phyloP scores from a whole-genome alignment of 2,113 vertebrate species.

The Ciconia maguari region DNA sequence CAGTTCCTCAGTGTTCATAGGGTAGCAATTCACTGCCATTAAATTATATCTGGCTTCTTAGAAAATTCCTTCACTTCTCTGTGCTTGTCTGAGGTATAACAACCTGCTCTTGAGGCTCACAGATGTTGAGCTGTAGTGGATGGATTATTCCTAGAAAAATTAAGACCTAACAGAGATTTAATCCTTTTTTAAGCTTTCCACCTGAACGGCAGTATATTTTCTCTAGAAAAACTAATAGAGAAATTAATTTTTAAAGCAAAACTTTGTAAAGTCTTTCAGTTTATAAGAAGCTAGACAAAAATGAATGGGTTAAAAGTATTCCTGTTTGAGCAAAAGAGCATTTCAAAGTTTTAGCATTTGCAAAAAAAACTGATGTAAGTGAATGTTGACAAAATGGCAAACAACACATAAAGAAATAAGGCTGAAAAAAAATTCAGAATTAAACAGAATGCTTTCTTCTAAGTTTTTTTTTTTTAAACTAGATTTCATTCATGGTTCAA shows the following conservation, averaged over 20 bases:
- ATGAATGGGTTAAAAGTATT: neutral
- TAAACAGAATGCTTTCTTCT: neutral
- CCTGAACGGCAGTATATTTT: neutral
- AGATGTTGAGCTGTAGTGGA: neutral
- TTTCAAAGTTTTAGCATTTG: neutral
- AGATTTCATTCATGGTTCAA: neutral
- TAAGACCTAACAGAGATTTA: neutral
- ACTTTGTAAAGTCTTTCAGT: neutral
- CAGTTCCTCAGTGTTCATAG: constrained; percentile 12
- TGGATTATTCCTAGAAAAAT: constrained; percentile 18
- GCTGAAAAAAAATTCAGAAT: neutral
- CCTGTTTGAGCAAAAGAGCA: neutral
- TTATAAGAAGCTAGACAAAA: neutral
- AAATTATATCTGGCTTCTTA: constrained; percentile 25
- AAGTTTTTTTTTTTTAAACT: neutral
- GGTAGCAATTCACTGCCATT: neutral
- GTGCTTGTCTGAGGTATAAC: neutral
- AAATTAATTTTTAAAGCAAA: constrained; percentile 16
- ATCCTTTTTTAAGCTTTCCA: neutral
- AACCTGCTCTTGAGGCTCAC: neutral
- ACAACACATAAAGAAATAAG: neutral
- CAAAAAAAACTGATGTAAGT: neutral
- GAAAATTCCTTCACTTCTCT: constrained; percentile 35
- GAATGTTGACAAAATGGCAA: neutral
- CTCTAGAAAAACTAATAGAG: neutral